Conservation (phyloP, 2,113 vertebrate species). For the Glaucidium brasilianum region DNA sequence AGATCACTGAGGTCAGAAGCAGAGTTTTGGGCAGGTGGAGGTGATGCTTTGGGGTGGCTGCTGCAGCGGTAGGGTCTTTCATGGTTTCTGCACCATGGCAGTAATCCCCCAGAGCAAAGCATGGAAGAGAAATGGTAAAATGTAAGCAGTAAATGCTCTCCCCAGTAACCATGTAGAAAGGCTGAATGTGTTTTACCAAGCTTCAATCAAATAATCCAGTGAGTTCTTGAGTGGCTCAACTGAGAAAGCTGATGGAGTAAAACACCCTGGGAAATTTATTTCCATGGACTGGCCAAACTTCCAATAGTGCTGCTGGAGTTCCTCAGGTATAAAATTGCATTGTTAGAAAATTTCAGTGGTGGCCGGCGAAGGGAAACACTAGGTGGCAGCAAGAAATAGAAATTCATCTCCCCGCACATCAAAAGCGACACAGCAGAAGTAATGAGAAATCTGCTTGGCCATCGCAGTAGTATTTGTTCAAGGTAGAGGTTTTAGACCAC, state of each 20-base stretch:
- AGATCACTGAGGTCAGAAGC: not conserved
- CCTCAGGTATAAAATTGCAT: rapidly evolving
- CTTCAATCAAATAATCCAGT: not conserved
- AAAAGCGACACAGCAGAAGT: not conserved
- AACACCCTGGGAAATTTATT: not conserved
- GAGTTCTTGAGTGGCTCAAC: rapidly evolving
- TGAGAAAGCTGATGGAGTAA: not conserved
- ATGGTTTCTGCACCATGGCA: not conserved
- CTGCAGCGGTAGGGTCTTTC: not conserved
- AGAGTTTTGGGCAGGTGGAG: not conserved
- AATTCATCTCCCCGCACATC: not conserved
- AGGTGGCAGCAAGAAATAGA: conserved; percentile 65
- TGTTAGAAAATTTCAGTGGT: rapidly evolving
- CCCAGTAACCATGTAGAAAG: not conserved
- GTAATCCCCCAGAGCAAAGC: not conserved
- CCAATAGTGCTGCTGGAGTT: not conserved
- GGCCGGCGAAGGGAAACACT: not conserved
- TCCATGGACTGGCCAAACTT: not conserved
- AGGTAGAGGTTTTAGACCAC: not conserved
- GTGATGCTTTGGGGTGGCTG: rapidly evolving
- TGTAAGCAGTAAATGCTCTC: not conserved
- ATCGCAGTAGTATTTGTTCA: not conserved
- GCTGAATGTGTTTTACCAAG: not conserved
- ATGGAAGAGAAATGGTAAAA: rapidly evolving
- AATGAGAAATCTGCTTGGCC: not conserved